A percentile compares a stretch with the other conserved stretches of the same genome.
Conservation (phyloP, 2,113 vertebrate species). For the Corvus hawaiiensis region DNA sequence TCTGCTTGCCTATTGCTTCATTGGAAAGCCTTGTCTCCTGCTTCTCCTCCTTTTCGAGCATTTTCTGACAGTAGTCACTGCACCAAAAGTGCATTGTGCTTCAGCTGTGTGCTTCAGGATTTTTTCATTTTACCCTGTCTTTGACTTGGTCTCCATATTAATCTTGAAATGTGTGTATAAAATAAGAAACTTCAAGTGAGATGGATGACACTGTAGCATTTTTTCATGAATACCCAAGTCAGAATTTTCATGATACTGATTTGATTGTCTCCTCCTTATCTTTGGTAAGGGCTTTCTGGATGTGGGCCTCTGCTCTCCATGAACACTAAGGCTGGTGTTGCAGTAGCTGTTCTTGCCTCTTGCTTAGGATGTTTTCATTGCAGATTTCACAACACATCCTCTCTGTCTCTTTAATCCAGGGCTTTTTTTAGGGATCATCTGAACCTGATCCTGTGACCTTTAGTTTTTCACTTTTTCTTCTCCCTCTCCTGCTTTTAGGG, state of each 20-base stretch:
- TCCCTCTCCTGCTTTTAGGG: neutral
- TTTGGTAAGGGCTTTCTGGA: neutral
- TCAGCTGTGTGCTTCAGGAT: neutral
- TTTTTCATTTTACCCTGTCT: neutral
- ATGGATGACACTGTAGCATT: neutral
- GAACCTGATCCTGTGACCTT: slow-evolving; percentile 9
- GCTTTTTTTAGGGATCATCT: neutral
- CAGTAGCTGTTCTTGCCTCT: neutral
- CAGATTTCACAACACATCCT: neutral
- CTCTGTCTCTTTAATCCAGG: neutral
- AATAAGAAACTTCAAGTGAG: neutral
- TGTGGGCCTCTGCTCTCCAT: neutral
- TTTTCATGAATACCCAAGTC: neutral
- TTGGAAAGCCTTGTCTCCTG: neutral
- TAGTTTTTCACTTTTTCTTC: neutral
- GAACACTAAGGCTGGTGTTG: neutral
- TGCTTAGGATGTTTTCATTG: neutral
- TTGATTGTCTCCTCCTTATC: neutral
- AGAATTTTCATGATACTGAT: neutral
- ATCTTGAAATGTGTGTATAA: neutral
- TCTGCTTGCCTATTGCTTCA: neutral
- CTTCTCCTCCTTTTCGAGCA: neutral
- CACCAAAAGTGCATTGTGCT: neutral
- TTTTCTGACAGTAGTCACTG: neutral
- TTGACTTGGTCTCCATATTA: neutral